A percentile compares a stretch with the other conserved stretches of the same genome.
Evolutionary conservation across 2,113 vertebrate species (phyloP).

Genomic region (Laticauda laticaudata): DNA sequence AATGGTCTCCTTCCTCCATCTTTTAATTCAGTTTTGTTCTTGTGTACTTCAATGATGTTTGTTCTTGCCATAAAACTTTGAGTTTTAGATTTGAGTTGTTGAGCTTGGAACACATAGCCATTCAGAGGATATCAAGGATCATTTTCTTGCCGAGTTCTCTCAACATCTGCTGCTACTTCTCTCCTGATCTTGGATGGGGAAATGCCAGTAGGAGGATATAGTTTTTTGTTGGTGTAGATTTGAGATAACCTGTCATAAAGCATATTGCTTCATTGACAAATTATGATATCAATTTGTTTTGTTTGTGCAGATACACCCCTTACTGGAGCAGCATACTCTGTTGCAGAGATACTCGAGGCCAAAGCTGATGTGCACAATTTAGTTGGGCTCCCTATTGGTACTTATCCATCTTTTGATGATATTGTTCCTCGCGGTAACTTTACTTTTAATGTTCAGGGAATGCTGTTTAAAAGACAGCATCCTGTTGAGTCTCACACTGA

Average conservation of each 20-base stretch:
- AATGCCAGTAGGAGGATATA: too few species aligned
- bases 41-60: not conserved
- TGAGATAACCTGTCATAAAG: not conserved
- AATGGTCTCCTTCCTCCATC: not conserved
- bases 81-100: not conserved
- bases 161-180: not conserved
- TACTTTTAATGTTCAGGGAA: not conserved
- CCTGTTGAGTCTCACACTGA: not conserved
- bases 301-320: not conserved
- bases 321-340: not conserved
- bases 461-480: not conserved
- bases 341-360: not conserved
- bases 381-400: not conserved
- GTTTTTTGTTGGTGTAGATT: too few species aligned
- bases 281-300: not conserved
- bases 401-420: not conserved
- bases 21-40: not conserved
- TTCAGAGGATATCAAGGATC: not conserved
- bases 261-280: not conserved
- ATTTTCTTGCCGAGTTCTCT: not conserved
- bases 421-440: not conserved
- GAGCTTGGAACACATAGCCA: too few species aligned
- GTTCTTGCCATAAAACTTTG: not conserved
- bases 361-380: not conserved
- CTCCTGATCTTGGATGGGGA: not conserved